Evolutionary conservation across 64 coral and sea anemone genomes (phyloP).

Genomic region (Catalaphyllia jardinei): DNA sequence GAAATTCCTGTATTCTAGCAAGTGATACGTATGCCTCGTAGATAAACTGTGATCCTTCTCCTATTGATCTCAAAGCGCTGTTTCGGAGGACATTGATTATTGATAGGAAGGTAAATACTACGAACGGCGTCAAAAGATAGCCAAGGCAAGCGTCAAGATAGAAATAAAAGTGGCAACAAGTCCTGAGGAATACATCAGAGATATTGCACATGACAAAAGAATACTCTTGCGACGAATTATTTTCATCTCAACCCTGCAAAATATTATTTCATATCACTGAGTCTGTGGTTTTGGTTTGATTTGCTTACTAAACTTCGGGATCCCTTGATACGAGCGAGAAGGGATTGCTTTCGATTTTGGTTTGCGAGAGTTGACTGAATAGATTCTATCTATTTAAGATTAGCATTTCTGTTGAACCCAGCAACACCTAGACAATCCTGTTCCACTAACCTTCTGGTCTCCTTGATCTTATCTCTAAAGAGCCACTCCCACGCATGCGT

Average conservation of each 20-base stretch:
- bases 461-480: constrained; percentile 25
- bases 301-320: too few relatives aligned
- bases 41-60: constrained; percentile 18
- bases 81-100: constrained; percentile 39
- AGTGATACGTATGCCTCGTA: constrained; percentile 40
- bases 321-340: not conserved
- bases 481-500: constrained; percentile 56
- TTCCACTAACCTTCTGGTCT: constrained; percentile 31
- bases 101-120: constrained; percentile 69
- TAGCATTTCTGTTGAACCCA: too few relatives aligned
- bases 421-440: not conserved
- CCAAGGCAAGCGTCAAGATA: constrained; percentile 55
- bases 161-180: constrained; percentile 55
- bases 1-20: constrained; percentile 31
- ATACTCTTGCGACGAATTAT: constrained; percentile 63
- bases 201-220: constrained; percentile 31
- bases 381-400: too few relatives aligned
- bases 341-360: not conserved
- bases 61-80: constrained; percentile 10
- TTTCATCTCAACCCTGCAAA: constrained; percentile 45
- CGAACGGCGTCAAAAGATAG: constrained; percentile 43
- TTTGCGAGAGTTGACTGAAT: too few relatives aligned
- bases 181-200: constrained; percentile 39
- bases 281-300: not conserved
- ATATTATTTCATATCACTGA: not conserved